Conservation (phyloP, 2,888 invertebrate species). For the Glaucopsyche alexis region DNA sequence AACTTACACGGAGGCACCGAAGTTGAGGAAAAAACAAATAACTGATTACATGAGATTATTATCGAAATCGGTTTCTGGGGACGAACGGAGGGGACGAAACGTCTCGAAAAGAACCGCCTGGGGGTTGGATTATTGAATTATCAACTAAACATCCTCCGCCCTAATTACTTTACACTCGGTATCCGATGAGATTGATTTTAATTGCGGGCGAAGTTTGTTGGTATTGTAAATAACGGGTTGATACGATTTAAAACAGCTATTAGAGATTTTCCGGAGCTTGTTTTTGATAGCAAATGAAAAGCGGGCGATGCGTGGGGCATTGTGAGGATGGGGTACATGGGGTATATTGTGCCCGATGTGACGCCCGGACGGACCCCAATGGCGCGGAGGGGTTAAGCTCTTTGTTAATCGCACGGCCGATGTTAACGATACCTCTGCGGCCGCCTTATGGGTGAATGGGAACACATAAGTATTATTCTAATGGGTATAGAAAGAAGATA, state of each 20-base stretch:
- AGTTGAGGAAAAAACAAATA: conserved; percentile 64
- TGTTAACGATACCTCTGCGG: conserved; percentile 52
- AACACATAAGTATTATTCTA: conserved; percentile 31
- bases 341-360: conserved; percentile 76
- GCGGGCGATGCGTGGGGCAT: conserved; percentile 59
- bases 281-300: conserved; percentile 78
- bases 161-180: conserved; percentile 71
- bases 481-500: neutral
- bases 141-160: conserved; percentile 71
- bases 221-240: conserved; percentile 45
- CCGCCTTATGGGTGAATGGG: conserved; percentile 40
- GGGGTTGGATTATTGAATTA: conserved; percentile 74
- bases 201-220: conserved; percentile 55
- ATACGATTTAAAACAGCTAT: conserved; percentile 32
- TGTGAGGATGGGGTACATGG: conserved; percentile 59
- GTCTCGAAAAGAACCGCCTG: conserved; percentile 56
- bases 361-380: conserved; percentile 74
- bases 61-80: conserved; percentile 50
- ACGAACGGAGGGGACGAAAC: conserved; percentile 44
- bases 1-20: conserved; percentile 53
- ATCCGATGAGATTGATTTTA: conserved; percentile 64
- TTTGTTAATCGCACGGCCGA: conserved; percentile 68
- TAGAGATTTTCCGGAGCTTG: conserved; percentile 59
- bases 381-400: conserved; percentile 68
- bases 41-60: conserved; percentile 65